phyloP scores from a whole-genome alignment of 2,113 vertebrate genomes.

The Promerops cafer region DNA sequence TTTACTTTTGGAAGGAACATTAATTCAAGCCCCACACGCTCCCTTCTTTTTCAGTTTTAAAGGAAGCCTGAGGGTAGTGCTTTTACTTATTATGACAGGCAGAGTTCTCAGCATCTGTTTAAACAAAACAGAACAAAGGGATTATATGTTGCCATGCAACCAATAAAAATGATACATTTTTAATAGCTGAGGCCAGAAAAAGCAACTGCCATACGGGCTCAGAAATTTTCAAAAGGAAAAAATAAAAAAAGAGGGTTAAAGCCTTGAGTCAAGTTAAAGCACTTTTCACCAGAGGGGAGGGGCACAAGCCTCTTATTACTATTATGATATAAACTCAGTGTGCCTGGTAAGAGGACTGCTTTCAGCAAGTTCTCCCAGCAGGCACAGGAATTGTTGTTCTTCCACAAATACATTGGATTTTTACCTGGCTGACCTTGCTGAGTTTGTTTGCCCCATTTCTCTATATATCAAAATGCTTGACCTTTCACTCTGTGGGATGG shows the following conservation, averaged over 20 bases:
- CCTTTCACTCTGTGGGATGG: background rate
- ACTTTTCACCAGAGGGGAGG: background rate
- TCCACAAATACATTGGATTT: background rate
- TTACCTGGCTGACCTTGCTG: background rate
- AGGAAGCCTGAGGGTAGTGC: constrained; percentile 16
- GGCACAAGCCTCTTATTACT: background rate
- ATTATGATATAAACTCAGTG: background rate
- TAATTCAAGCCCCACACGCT: background rate
- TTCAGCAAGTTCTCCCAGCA: background rate
- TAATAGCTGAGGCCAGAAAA: constrained; percentile 20
- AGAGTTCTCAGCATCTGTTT: constrained; percentile 48
- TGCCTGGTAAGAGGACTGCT: background rate
- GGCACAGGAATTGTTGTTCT: background rate
- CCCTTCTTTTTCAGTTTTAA: background rate
- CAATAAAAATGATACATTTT: constrained; percentile 46
- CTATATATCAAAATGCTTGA: background rate
- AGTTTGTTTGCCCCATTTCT: background rate
- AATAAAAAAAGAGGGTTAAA: background rate
- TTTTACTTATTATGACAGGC: constrained; percentile 29
- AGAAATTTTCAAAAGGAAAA: background rate
- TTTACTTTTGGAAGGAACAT: background rate
- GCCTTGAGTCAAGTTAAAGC: background rate
- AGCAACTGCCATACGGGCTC: background rate
- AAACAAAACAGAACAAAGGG: constrained; percentile 54
- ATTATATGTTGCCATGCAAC: constrained; percentile 60